A percentile compares a stretch with the other conserved stretches of the same genome.
Conservation (phyloP, 1,140 invertebrate genomes). For the Neoseiulus cucumeris region DNA sequence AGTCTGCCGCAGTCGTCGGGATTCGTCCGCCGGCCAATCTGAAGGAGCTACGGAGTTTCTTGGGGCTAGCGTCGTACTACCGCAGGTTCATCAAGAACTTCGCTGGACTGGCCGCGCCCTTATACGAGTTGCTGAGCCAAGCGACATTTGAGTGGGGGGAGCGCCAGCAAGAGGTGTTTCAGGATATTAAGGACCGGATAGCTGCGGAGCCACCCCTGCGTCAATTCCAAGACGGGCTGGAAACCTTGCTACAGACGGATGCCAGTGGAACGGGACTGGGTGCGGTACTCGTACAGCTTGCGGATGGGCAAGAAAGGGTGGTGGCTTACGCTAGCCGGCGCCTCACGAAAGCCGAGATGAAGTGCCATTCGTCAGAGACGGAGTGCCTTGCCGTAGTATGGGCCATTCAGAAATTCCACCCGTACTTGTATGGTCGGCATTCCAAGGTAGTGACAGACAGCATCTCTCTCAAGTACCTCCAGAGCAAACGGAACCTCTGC, state of each 20-base stretch:
- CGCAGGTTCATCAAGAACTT: neutral
- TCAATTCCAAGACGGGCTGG: too few species aligned
- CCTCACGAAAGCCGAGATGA: constrained; percentile 12
- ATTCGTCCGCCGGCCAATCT: constrained; percentile 14
- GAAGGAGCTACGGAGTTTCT: constrained; percentile 11
- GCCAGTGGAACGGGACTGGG: constrained; percentile 17
- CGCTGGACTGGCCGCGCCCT: too few species aligned
- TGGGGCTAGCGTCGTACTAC: neutral
- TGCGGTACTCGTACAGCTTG: constrained; percentile 21
- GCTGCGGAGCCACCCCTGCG: too few species aligned
- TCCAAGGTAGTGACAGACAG: too few species aligned
- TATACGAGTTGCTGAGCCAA: too few species aligned
- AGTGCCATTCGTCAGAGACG: constrained; percentile 17
- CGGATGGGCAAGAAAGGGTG: constrained; percentile 17
- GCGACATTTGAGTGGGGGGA: too few species aligned
- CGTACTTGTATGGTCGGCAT: too few species aligned
- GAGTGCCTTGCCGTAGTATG: too few species aligned
- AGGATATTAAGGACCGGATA: too few species aligned
- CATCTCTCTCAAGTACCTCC: constrained; percentile 10
- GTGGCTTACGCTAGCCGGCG: constrained; percentile 18
- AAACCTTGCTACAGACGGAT: constrained; percentile 12
- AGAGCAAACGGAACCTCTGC: neutral
- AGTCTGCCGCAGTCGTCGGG: constrained; percentile 12
- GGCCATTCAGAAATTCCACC: too few species aligned
- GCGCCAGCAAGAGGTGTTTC: too few species aligned